These are phyloP conservation scores for Gymnoscopelus braueri DNA, from an alignment of 2,797 vertebrate species.

Conservation along the genomic window DNA sequence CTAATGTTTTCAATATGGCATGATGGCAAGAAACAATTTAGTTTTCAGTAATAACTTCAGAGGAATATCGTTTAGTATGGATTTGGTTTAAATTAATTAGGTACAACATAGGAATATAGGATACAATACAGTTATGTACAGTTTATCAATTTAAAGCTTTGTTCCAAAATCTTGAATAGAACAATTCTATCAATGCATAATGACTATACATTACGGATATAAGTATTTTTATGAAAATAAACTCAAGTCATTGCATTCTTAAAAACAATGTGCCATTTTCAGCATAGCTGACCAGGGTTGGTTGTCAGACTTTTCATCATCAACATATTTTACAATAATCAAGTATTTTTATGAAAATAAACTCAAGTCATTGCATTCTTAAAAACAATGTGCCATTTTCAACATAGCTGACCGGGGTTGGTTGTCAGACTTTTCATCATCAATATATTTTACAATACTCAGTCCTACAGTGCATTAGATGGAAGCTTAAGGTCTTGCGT, in stretches of 20 bases:
- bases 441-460: no score
- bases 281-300: neutral
- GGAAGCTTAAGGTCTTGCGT: no score
- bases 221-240: neutral
- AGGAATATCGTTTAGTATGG: no score
- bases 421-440: no score
- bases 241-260: neutral
- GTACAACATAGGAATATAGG: neutral
- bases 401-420: neutral
- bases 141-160: slow-evolving; percentile 1
- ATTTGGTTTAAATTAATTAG: no score
- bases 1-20: no score
- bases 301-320: no score
- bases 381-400: neutral
- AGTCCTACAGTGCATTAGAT: no score
- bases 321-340: no score
- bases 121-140: neutral
- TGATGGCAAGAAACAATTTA: no score
- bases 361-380: neutral
- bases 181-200: slow-evolving; percentile 6
- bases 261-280: neutral
- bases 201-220: neutral
- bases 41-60: no score
- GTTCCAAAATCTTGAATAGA: neutral
- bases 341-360: neutral